Evolutionary conservation across 2,113 vertebrate species (phyloP).

Genomic region (Triplophysa dalaica): DNA sequence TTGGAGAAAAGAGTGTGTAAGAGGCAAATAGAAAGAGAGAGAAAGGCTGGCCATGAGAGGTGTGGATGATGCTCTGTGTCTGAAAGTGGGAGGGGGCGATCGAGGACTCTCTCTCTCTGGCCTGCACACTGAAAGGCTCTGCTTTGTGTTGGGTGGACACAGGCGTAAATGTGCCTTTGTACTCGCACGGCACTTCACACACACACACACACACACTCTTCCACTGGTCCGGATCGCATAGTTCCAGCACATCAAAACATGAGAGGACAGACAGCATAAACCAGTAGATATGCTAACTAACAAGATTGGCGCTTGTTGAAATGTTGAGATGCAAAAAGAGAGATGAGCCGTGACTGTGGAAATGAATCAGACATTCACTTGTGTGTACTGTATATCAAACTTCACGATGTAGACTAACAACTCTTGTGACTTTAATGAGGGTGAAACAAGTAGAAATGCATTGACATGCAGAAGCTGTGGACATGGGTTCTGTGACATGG

Average conservation of each 20-base stretch:
- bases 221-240: slow-evolving; percentile 11
- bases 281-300: background rate
- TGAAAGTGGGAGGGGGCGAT: slow-evolving; percentile 31
- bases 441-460: background rate
- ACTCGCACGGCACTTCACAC: slow-evolving; percentile 26
- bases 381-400: background rate
- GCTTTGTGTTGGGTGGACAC: slow-evolving; percentile 47
- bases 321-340: background rate
- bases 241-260: slow-evolving; percentile 26
- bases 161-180: slow-evolving; percentile 31
- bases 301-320: background rate
- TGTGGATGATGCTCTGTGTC: slow-evolving; percentile 18
- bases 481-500: background rate
- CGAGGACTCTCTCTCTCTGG: slow-evolving; percentile 33
- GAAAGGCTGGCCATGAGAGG: slow-evolving; percentile 15
- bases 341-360: background rate
- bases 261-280: slow-evolving; percentile 19
- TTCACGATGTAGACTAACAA: background rate
- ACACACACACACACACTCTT: slow-evolving; percentile 23
- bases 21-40: slow-evolving; percentile 7
- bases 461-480: background rate
- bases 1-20: background rate
- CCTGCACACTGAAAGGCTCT: slow-evolving; percentile 35
- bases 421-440: background rate
- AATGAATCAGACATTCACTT: background rate